These are phyloP conservation scores for Tipula lateralis DNA, from an alignment of 2,888 invertebrate genomes.

Conservation along the genomic window DNA sequence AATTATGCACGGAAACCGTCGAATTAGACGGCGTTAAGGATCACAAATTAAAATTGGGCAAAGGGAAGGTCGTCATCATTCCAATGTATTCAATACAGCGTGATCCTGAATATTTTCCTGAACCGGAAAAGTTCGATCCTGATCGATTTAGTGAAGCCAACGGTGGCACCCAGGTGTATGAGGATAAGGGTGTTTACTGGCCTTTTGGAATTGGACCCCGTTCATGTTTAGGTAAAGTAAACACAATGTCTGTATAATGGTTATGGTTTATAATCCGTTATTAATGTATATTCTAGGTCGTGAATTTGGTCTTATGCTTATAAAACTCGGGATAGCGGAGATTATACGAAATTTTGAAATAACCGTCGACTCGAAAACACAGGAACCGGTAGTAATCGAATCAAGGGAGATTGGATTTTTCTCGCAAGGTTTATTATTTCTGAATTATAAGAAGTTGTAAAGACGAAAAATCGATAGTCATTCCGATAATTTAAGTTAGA, in stretches of 20 bases:
- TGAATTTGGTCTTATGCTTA: not conserved
- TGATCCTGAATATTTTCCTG: conserved; percentile 57
- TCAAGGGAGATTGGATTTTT: not conserved
- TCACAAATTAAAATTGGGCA: conserved; percentile 47
- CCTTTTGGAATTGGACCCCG: conserved; percentile 32
- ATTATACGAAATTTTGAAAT: conserved; percentile 29
- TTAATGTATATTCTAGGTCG: conserved; percentile 26
- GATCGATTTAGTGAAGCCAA: conserved; percentile 51
- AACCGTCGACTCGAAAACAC: not conserved
- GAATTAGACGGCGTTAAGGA: conserved; percentile 30
- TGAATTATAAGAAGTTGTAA: not conserved
- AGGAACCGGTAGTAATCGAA: conserved; percentile 24
- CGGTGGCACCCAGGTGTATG: conserved; percentile 32
- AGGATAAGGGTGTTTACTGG: conserved; percentile 31
- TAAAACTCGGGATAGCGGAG: conserved; percentile 3
- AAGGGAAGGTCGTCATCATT: conserved; percentile 51
- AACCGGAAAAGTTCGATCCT: conserved; percentile 58
- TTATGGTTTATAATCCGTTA: not conserved
- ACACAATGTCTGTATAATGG: not conserved
- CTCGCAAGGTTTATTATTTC: conserved; percentile 27
- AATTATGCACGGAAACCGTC: conserved; percentile 44
- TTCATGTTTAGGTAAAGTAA: conserved; percentile 29
- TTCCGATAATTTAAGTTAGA: no score
- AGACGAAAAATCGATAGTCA: not conserved
- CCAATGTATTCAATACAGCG: conserved; percentile 62